Base-by-base conservation (phyloP, 2,113 vertebrate species). In the Rallus limicola region DNA sequence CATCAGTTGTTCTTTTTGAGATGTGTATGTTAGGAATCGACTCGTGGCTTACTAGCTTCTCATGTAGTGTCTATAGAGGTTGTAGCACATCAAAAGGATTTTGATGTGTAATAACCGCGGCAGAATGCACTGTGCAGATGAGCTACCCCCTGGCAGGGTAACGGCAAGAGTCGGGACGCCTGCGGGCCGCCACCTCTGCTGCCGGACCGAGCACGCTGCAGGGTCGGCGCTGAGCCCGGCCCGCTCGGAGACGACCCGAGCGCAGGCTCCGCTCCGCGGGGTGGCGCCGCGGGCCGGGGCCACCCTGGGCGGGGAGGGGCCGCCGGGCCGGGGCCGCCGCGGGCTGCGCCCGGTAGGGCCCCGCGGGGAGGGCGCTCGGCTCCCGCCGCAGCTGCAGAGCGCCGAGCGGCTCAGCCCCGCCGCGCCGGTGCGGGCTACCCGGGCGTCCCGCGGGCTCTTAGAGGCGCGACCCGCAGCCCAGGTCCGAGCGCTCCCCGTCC, bases 61-160 rank as follows among this genome's bases (percentile, higher is more conserved):
- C 55, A 9, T 1, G 36, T 18, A 9, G 25, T 11, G 40, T 75
- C 75, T 40, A 10, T 31, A n/a, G 58, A 78, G 64, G 82, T 38
- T 1, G 34, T 0, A 67, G 26, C 19, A 3, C 7, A 3, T 25
- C 31, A 5, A 42, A 5, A 19, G 10, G 71, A 28, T 5, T 15
- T 25, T 55, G 48, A 20, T 58, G 36, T 28, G 34, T 11, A 60
- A 5, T 16, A 77, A 70, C 67, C 56, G 20, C 29, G 4, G 38
- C 20, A 5, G 80, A 42, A 10, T 2, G 28, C 31, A 10, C 56
- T 2, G 52, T 12, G 75, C 50, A 5, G 33, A 24, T 3, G 76
- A 52, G 71, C 67, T 21, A 3, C 31, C 42, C n/a, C 26, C 56
- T 1, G 71, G 23, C 20, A 3, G 13, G 11, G 21, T 2, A 23